Conservation (phyloP, 1,140 invertebrate species). For the Heliconius hewitsoni region DNA sequence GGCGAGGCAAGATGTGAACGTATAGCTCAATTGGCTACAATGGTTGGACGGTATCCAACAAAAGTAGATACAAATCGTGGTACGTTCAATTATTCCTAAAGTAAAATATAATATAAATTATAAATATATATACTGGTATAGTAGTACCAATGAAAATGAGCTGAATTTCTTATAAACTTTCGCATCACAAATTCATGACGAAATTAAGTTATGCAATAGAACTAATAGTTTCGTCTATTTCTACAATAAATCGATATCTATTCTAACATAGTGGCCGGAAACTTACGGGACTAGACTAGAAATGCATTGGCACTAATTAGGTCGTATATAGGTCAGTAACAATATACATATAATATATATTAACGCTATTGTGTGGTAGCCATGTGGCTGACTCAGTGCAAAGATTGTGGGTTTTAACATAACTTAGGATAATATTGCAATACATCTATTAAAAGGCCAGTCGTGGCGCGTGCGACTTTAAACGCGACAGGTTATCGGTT, state of each 20-base stretch:
- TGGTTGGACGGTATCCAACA: neutral
- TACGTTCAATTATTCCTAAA: neutral
- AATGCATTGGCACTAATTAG: slow-evolving; percentile 15
- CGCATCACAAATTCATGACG: neutral
- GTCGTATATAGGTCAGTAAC: slow-evolving; percentile 2
- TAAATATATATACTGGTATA: no score
- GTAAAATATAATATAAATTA: neutral
- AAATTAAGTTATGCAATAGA: neutral
- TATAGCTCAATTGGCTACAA: neutral
- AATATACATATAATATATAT: neutral
- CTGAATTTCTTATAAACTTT: no score
- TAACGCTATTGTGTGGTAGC: neutral
- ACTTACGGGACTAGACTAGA: slow-evolving; percentile 13
- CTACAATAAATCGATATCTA: slow-evolving; percentile 12
- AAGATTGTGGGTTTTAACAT: neutral
- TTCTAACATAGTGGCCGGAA: slow-evolving; percentile 13
- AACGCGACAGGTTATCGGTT: no score
- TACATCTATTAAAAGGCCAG: no score
- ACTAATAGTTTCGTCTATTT: neutral
- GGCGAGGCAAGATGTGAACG: neutral
- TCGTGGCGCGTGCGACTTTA: no score
- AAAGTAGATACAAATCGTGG: neutral
- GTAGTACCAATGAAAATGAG: no score
- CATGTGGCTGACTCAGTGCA: neutral
- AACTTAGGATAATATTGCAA: no score